These are phyloP conservation scores for Carterocephalus palaemon DNA, from an alignment of 2,888 invertebrate genomes.

Conservation along the genomic window DNA sequence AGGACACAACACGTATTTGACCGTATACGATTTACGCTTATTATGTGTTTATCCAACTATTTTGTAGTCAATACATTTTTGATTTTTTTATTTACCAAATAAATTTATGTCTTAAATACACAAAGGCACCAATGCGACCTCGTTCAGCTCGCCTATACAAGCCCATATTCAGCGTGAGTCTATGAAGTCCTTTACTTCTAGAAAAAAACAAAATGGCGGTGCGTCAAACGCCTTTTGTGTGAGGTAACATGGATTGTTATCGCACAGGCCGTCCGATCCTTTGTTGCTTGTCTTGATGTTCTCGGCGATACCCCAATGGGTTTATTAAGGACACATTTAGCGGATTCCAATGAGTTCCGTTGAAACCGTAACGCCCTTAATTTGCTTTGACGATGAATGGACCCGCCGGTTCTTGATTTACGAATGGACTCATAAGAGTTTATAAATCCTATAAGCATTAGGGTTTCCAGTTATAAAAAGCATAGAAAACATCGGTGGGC, in stretches of 20 bases:
- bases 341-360: slow-evolving; percentile 11
- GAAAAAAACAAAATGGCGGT: slow-evolving; percentile 27
- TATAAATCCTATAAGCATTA: too few relatives aligned
- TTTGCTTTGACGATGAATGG: slow-evolving; percentile 16
- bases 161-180: slow-evolving; percentile 3
- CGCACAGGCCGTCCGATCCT: slow-evolving; percentile 9
- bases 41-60: too few relatives aligned
- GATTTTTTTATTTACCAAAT: too few relatives aligned
- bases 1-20: too few relatives aligned
- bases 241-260: slow-evolving; percentile 26
- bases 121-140: background rate
- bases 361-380: slow-evolving; percentile 13
- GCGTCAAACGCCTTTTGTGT: slow-evolving; percentile 24
- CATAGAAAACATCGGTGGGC: too few relatives aligned
- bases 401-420: slow-evolving; percentile 1
- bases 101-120: too few relatives aligned
- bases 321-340: slow-evolving; percentile 22
- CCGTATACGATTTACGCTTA: too few relatives aligned
- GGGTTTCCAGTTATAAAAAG: too few relatives aligned
- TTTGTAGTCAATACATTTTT: too few relatives aligned
- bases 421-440: background rate
- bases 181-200: slow-evolving; percentile 6
- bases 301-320: slow-evolving; percentile 14
- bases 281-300: slow-evolving; percentile 16
- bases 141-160: background rate